These are phyloP conservation scores for Parochlus steinenii DNA, from an alignment of 2,888 invertebrate species.

Conservation along the genomic window DNA sequence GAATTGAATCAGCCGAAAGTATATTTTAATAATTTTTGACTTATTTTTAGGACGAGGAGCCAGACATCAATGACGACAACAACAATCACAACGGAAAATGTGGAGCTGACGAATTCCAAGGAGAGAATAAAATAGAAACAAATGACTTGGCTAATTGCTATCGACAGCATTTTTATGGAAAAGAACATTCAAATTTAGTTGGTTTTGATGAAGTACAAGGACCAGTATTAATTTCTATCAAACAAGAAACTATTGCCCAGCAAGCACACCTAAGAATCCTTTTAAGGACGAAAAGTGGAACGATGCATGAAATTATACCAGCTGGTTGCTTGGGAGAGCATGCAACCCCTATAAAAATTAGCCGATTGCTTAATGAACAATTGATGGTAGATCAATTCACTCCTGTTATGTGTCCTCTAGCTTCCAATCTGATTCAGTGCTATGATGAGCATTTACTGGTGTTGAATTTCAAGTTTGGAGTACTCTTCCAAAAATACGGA, in stretches of 20 bases:
- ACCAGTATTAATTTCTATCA: constrained; percentile 83
- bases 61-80: constrained; percentile 5
- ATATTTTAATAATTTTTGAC: too few relatives aligned
- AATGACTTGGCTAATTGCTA: constrained; percentile 93
- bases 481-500: constrained; percentile 86
- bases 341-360: constrained; percentile 74
- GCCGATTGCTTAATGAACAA: constrained; percentile 77
- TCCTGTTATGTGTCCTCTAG: constrained; percentile 72
- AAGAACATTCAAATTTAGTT: constrained; percentile 91
- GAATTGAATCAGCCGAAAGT: neutral
- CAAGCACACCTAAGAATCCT: constrained; percentile 84
- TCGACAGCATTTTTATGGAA: constrained; percentile 78
- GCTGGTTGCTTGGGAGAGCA: constrained; percentile 51
- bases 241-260: constrained; percentile 77
- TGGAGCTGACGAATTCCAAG: constrained; percentile 1
- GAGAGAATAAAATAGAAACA: constrained; percentile 58
- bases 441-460: constrained; percentile 97
- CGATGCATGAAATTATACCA: constrained; percentile 82
- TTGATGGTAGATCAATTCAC: constrained; percentile 73
- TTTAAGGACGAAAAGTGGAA: constrained; percentile 69
- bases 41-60: too few relatives aligned
- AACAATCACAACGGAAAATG: constrained; percentile 2
- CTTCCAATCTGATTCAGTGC: constrained; percentile 76
- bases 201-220: constrained; percentile 76
- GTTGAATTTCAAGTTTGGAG: constrained; percentile 93